These are phyloP conservation scores for Sinocyclocheilus grahami DNA, from an alignment of 2,113 vertebrate species.

Conservation along the genomic window DNA sequence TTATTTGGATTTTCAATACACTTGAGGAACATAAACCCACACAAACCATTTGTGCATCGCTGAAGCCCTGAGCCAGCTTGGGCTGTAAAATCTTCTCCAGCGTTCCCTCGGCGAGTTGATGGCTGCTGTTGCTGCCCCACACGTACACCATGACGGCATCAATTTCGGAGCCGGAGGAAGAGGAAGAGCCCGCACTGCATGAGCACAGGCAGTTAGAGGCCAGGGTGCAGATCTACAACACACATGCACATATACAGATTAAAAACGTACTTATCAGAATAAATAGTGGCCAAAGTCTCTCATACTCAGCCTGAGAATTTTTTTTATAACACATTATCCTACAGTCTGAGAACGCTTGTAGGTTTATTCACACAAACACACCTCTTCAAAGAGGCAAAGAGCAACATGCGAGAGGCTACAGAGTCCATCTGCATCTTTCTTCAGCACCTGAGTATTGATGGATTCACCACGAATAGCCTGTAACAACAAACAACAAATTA, in stretches of 20 bases:
- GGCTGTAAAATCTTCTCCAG: constrained; percentile 83
- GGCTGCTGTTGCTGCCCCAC: constrained; percentile 84
- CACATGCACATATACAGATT: constrained; percentile 4
- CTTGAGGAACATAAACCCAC: constrained; percentile 6
- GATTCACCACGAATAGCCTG: constrained; percentile 77
- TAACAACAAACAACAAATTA: neutral
- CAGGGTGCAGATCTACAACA: constrained; percentile 76
- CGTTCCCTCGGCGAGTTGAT: constrained; percentile 82
- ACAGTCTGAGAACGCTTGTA: neutral
- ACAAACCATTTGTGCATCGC: constrained; percentile 78
- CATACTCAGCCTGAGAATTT: neutral
- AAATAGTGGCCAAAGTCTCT: neutral
- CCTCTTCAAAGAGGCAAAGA: constrained; percentile 81
- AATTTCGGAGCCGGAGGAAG: constrained; percentile 63
- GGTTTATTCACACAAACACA: constrained; percentile 51
- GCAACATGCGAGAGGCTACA: constrained; percentile 78
- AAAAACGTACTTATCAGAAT: neutral
- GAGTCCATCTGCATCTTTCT: constrained; percentile 76
- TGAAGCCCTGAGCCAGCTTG: constrained; percentile 81
- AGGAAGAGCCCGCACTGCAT: constrained; percentile 67
- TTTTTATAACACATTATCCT: neutral
- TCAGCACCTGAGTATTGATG: constrained; percentile 75
- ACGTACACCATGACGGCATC: constrained; percentile 78
- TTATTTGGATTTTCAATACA: constrained; percentile 7
- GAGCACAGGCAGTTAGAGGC: constrained; percentile 80